Conservation (phyloP, 1,140 invertebrate genomes). For the Geopemphigus sp. region DNA sequence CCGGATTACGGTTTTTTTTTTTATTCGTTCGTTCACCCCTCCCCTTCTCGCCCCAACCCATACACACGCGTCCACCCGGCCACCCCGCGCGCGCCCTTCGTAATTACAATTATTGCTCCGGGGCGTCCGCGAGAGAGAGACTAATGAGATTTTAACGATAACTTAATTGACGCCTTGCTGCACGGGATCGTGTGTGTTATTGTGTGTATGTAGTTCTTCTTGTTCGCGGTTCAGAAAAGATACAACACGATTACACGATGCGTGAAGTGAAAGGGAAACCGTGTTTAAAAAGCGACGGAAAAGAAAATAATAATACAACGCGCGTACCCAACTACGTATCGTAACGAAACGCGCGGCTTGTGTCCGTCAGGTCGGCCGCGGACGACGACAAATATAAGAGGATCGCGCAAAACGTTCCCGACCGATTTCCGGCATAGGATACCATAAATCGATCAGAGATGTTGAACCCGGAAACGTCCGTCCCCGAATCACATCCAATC, state of each 20-base stretch:
- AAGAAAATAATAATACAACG: background rate
- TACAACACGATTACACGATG: constrained; percentile 34
- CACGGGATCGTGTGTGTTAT: background rate
- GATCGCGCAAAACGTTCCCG: too few species aligned
- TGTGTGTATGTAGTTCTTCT: constrained; percentile 23
- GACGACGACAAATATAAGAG: too few species aligned
- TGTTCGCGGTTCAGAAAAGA: constrained; percentile 26
- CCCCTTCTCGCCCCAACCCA: background rate
- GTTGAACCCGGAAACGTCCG: too few species aligned
- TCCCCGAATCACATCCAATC: too few species aligned
- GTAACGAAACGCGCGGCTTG: too few species aligned
- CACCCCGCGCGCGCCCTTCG: too few species aligned
- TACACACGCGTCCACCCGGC: too few species aligned
- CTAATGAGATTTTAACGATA: constrained; percentile 48
- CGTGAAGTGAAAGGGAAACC: constrained; percentile 48
- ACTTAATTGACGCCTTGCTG: constrained; percentile 39
- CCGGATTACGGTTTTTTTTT: background rate
- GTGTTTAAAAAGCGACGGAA: constrained; percentile 2
- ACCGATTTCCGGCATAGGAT: too few species aligned
- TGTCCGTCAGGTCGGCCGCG: too few species aligned
- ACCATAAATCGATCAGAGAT: too few species aligned
- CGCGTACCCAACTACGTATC: too few species aligned
- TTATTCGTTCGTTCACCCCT: background rate
- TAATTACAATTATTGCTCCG: constrained; percentile 36
- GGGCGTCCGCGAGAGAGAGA: constrained; percentile 24